phyloP scores from a whole-genome alignment of 2,888 invertebrate species.

The Pristionchus entomophagus region DNA sequence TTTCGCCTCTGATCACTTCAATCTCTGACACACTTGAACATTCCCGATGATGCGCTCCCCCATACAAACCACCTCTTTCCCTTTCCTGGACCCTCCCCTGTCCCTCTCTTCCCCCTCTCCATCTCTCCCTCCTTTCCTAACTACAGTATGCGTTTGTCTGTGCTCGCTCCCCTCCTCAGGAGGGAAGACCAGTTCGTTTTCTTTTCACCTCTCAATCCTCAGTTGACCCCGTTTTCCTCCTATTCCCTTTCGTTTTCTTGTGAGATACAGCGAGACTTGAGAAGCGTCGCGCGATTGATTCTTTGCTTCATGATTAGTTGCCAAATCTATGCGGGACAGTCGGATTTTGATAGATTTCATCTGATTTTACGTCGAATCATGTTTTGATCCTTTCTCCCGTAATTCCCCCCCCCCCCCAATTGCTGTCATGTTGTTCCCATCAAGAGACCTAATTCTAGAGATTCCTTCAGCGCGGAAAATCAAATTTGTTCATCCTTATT shows the following conservation, averaged over 20 bases:
- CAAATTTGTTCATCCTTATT: no score
- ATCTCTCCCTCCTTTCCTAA: slow-evolving; percentile 37
- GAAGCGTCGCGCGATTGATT: background rate
- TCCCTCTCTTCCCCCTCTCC: background rate
- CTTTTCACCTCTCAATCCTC: slow-evolving; percentile 49
- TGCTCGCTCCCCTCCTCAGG: slow-evolving; percentile 41
- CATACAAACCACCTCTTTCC: slow-evolving; percentile 48
- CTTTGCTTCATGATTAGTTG: no score
- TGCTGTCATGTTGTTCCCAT: no score
- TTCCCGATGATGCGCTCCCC: slow-evolving; percentile 7
- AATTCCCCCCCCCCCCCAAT: no score
- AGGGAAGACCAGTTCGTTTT: slow-evolving; percentile 48
- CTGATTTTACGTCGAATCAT: no score
- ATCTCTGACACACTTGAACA: slow-evolving; percentile 46
- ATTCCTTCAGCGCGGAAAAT: no score
- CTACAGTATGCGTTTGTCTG: slow-evolving; percentile 47
- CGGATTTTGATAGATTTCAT: no score
- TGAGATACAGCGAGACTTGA: slow-evolving; percentile 26
- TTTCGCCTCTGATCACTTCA: slow-evolving; percentile 11
- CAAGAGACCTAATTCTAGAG: no score
- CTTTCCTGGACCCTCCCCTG: slow-evolving; percentile 47
- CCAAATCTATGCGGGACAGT: no score
- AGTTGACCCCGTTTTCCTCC: slow-evolving; percentile 47
- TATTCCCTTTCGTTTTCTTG: slow-evolving; percentile 44
- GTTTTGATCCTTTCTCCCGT: no score